Evolutionary conservation across 2,888 invertebrate genomes (phyloP).

Genomic region (Macaria liturata): DNA sequence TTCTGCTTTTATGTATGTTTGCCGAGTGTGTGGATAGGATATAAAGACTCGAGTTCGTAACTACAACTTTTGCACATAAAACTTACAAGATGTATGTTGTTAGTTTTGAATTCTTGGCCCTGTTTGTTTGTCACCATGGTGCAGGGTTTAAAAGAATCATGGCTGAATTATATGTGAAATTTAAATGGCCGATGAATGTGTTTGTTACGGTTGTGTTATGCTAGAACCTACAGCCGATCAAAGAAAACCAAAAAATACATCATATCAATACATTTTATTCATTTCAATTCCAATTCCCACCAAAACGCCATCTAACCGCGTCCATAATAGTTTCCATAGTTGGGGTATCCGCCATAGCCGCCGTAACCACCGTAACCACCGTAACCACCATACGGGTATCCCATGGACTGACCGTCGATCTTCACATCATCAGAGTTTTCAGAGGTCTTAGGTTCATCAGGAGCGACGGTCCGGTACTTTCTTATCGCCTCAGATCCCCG

Average conservation of each 20-base stretch:
- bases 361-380: constrained; percentile 2
- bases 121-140: no score
- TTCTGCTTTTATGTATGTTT: background rate
- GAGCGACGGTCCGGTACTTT: background rate
- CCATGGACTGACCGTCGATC: background rate
- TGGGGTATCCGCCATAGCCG: constrained; percentile 1
- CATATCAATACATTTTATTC: no score
- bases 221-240: no score
- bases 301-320: background rate
- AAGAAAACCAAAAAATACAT: no score
- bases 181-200: no score
- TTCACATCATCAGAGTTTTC: background rate
- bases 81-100: background rate
- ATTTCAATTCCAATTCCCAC: no score
- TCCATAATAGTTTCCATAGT: constrained; percentile 1
- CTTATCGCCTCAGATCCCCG: no score
- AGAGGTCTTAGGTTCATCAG: background rate
- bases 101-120: no score
- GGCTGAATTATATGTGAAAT: no score
- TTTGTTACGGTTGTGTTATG: no score
- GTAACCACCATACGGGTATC: background rate
- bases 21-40: no score
- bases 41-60: constrained; percentile 1
- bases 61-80: constrained; percentile 12
- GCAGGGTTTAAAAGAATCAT: no score